Percentiles rank a stretch among this genome's conserved stretches.
Conservation (phyloP, 2,888 invertebrate genomes). For the Odontothrips loti region DNA sequence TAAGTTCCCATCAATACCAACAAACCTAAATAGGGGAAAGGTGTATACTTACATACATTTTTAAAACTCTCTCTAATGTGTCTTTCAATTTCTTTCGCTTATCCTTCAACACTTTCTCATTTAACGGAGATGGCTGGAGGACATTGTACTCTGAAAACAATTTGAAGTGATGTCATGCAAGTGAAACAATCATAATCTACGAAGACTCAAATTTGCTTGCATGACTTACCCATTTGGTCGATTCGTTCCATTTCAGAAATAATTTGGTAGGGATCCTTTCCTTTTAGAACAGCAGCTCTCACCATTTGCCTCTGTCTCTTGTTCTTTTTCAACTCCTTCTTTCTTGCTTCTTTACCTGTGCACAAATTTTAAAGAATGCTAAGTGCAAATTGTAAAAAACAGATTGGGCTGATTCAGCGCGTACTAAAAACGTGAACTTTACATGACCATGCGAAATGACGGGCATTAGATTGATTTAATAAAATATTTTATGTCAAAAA, state of each 20-base stretch:
- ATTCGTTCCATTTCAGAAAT: slow-evolving; percentile 95
- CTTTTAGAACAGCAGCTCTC: slow-evolving; percentile 92
- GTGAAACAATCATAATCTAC: too few relatives aligned
- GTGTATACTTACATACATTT: slow-evolving; percentile 85
- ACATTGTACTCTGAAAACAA: slow-evolving; percentile 81
- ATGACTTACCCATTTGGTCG: slow-evolving; percentile 87
- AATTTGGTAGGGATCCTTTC: slow-evolving; percentile 93
- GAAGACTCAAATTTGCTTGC: slow-evolving; percentile 30
- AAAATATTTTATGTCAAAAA: not conserved
- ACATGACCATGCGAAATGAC: slow-evolving; percentile 23
- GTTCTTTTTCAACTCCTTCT: slow-evolving; percentile 96
- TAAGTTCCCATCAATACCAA: not conserved
- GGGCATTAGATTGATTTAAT: not conserved
- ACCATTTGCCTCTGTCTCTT: slow-evolving; percentile 96
- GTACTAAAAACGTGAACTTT: too few relatives aligned
- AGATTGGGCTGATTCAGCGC: too few relatives aligned
- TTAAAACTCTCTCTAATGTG: slow-evolving; percentile 88
- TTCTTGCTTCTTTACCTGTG: slow-evolving; percentile 92
- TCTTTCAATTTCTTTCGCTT: slow-evolving; percentile 93
- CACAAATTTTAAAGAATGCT: slow-evolving; percentile 29
- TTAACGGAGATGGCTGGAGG: slow-evolving; percentile 86
- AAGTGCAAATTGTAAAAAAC: not conserved
- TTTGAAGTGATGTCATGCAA: slow-evolving; percentile 30
- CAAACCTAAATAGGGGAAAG: slow-evolving; percentile 27
- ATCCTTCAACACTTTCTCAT: slow-evolving; percentile 94